Base-by-base conservation (phyloP, 2,113 vertebrate species). In the Salvelinus namaycush region DNA sequence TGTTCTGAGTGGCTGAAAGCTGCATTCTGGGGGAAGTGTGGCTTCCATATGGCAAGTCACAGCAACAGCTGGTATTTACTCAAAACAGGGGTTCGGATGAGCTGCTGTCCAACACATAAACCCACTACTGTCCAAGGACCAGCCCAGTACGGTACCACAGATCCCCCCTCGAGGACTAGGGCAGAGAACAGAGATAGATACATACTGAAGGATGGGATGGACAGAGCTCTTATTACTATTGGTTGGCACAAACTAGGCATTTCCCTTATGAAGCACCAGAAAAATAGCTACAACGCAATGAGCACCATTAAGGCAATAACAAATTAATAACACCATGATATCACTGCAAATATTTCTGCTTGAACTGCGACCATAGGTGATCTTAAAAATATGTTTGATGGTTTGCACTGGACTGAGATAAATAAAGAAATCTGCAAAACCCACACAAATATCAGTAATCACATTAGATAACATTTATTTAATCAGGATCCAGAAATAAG, bases 11-110 rank as follows among this genome's bases (percentile, higher is more conserved):
- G 70, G 54, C 68, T 62, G 39, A 60, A 27, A 49, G 24, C 72
- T 59, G 74, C 57, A 69, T 74, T 75, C 75, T 54, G 74, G 16
- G 70, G 73, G 70, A 44, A 68, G 24, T 74, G 74, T 29, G 13
- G 44, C 69, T 72, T 81, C 82, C 83, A 82, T 82, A 82, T 82
- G 83, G 80, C 72, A 51, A n/a, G 60, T 22, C 44, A 70, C 31
- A 20, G 59, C 34, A 48, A 66, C 83, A 85, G 77, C 83, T 85
- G 83, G 39, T 85, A 82, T 82, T 85, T 85, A 82, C 75, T 80
- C 75, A 51, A 74, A 84, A 77, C 72, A 79, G 59, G 48, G 57
- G 79, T 66, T 77, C 70, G 59, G 73, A 66, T 27, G 70, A 75
- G 59, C 31, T 60, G 22, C 20, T 22, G 22, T 77, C 77, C 83